These are phyloP conservation scores for Catonia carolina DNA, from an alignment of 2,888 invertebrate genomes.

Conservation along the genomic window DNA sequence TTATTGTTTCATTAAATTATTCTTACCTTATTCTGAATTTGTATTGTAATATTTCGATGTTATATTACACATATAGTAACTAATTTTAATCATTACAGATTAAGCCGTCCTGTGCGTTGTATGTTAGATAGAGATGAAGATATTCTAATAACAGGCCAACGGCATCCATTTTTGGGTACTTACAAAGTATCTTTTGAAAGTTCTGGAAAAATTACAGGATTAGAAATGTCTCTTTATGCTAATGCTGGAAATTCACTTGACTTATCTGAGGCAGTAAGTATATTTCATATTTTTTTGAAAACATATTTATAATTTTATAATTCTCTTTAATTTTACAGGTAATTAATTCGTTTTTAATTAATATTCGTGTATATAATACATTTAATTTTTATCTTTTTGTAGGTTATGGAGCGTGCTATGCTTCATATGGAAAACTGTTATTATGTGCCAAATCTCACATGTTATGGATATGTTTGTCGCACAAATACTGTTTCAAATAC, in stretches of 20 bases:
- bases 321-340: not conserved
- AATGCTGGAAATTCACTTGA: conserved; percentile 82
- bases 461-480: conserved; percentile 67
- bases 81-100: too few species aligned
- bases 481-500: conserved; percentile 90
- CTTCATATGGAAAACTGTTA: conserved; percentile 80
- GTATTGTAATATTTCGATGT: too few species aligned
- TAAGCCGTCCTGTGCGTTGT: conserved; percentile 70
- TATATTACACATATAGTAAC: too few species aligned
- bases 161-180: conserved; percentile 77
- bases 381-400: conserved; percentile 33
- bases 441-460: conserved; percentile 63
- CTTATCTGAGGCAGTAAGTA: conserved; percentile 65
- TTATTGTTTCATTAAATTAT: not conserved
- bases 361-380: not conserved
- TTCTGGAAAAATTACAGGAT: conserved; percentile 67
- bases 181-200: conserved; percentile 77
- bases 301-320: not conserved
- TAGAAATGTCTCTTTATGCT: conserved; percentile 64
- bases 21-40: not conserved
- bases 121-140: conserved; percentile 93
- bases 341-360: not conserved
- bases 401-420: conserved; percentile 79
- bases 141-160: conserved; percentile 79
- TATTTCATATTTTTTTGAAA: too few species aligned